Evolutionary conservation across 2,797 vertebrate species (phyloP), one percentile per base, ranked within the genome.

Genomic region (Poeciliopsis presidionis): DNA sequence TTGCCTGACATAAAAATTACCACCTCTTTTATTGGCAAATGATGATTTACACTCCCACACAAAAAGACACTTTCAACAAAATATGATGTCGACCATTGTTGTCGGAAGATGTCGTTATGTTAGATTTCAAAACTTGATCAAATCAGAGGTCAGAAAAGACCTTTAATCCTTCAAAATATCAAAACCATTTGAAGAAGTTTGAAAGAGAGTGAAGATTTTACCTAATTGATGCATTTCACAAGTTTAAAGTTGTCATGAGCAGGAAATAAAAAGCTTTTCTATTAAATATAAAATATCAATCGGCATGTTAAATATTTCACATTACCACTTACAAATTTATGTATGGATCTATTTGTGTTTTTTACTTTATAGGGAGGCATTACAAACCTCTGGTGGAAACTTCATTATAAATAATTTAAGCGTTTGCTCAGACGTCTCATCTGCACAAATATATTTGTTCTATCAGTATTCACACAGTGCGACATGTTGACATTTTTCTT

Each of bases 381-480:
- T 65, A 39, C 36, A 8, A 63, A 18, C 59, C 20, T 63, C 59
- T 63, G 14, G 30, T 18, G 59, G 14, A 33, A 36, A 39, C 22
- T 8, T 25, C 2, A 65, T 65, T 22, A 22, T 20, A 41, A 22
- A 41, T 65, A 1, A 9, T 36, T 36, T 67, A 39, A 20, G 2
- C 20, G 2, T 69, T 69, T 45, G 20, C 9, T 69, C 2, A 70
- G 41, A 70, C 13, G 13, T 12, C 22, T 45, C 41, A 7, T 13
- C 25, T 25, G 39, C 39, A 12, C n/a, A 20, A 55, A 75, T 71
- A 7, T 5, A 25, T 81, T 51, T 77, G 46, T 25, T 82, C 36
- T 53, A 22, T 2, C 70, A 78, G 55, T 30, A 25, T 76, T 33
- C 77, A 74, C 7, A 73, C 81, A 72, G 13, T 16, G 18, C 16